Evolutionary conservation across 1,140 invertebrate genomes (phyloP).

Genomic region (Colletes latitarsis): DNA sequence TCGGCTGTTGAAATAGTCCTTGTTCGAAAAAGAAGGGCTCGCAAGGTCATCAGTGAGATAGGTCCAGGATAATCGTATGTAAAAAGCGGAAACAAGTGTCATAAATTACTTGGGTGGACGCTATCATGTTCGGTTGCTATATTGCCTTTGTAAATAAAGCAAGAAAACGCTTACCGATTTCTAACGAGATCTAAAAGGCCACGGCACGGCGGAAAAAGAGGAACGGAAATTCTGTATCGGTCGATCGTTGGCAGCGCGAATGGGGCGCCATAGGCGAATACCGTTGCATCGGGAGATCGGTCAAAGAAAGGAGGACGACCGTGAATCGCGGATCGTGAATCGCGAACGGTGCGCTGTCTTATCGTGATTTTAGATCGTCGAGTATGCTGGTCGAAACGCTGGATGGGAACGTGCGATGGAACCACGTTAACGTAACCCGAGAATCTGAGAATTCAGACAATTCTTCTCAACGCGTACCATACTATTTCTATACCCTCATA

Average conservation of each 20-base stretch:
- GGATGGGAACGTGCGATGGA: conserved; percentile 35
- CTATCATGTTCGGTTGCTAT: background rate
- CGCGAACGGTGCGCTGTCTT: conserved; percentile 21
- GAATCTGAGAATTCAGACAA: conserved; percentile 1
- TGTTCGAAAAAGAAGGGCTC: background rate
- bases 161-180: conserved; percentile 45
- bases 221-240: conserved; percentile 29
- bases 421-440: conserved; percentile 2
- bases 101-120: conserved; percentile 24
- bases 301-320: conserved; percentile 48
- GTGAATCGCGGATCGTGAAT: conserved; percentile 54
- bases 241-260: conserved; percentile 12
- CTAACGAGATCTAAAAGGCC: background rate
- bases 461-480: background rate
- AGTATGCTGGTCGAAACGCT: conserved; percentile 45
- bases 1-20: conserved; percentile 5
- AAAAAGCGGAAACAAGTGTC: conserved; percentile 18
- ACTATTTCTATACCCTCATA: background rate
- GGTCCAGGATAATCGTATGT: background rate
- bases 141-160: conserved; percentile 3
- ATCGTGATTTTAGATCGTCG: conserved; percentile 51
- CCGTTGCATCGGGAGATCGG: conserved; percentile 52
- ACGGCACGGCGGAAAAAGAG: conserved; percentile 13
- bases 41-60: conserved; percentile 4
- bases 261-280: conserved; percentile 37